Evolutionary conservation across 2,888 invertebrate species (phyloP), one percentile per base, ranked within the genome.

Genomic region (Creontiades dilutus): DNA sequence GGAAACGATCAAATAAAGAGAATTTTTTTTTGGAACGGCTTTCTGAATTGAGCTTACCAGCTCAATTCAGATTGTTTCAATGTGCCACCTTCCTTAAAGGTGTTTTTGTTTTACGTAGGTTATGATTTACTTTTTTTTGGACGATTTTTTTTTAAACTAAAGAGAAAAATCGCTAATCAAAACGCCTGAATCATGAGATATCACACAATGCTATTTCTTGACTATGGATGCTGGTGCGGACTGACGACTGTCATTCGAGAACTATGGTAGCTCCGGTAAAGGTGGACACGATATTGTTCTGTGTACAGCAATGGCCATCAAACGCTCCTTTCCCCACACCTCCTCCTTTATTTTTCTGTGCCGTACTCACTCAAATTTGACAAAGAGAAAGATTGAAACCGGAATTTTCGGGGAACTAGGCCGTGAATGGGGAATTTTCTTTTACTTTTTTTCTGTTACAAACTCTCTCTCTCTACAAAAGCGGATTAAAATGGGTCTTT

Each of bases 251-350:
- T 91, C 91, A 91, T 91, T 91, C 91, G 90, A 91, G 90, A 90
- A 76, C 12, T 84, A 75, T 80, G 90, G 80, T 85, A 86, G 78
- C 87, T 86, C 78, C 80, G 87, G 87, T 76, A 90, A 86, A 88
- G 82, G 48, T 87, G 81, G 78, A 85, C 76, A 85, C 52, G 55
- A 84, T 86, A 75, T 52, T 47, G 61, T 76, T 88, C 88, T 78
- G 88, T 88, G 88, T 88, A 88, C 88, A 88, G 88, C 88, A 89
- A 82, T 85, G 91, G 91, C 91, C 91, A 91, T 91, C 91, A 91
- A 91, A 91, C 91, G 90, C 91, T 91, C 91, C 91, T 90, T 90
- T 90, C 76, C 61, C 80, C 48, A 57, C 61, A 27, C 86, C 86
- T 57, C 76, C 48, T 52, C 85, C 80, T 82, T 82, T 89, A 55